Conservation (phyloP, 2,113 vertebrate genomes). For the Crotalus horridus region DNA sequence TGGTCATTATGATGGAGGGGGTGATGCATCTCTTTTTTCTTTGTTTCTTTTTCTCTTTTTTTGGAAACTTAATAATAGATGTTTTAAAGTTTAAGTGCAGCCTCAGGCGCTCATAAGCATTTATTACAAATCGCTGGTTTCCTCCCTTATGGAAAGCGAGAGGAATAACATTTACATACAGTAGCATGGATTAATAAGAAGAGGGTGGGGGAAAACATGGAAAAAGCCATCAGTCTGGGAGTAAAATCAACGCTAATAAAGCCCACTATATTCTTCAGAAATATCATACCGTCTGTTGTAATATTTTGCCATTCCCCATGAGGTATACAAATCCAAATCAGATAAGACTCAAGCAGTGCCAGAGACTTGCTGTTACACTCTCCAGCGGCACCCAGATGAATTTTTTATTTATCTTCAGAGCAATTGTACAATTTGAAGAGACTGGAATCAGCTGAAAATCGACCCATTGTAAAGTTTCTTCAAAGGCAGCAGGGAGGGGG, state of each 20-base stretch:
- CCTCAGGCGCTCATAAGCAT: slow-evolving; percentile 90
- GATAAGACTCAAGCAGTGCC: slow-evolving; percentile 82
- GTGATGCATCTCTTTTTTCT: slow-evolving; percentile 1
- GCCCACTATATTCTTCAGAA: slow-evolving; percentile 85
- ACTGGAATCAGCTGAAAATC: slow-evolving; percentile 71
- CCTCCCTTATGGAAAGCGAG: slow-evolving; percentile 78
- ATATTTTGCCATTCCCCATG: slow-evolving; percentile 84
- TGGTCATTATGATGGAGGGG: slow-evolving; percentile 79
- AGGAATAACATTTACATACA: slow-evolving; percentile 92
- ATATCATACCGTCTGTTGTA: slow-evolving; percentile 87
- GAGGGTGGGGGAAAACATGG: slow-evolving; percentile 65
- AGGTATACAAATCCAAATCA: slow-evolving; percentile 87
- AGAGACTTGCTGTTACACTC: slow-evolving; percentile 81
- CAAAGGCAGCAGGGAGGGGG: slow-evolving; percentile 44
- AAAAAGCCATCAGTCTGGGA: slow-evolving; percentile 84
- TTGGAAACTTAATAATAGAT: slow-evolving; percentile 97
- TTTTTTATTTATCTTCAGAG: slow-evolving; percentile 86
- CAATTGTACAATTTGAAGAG: slow-evolving; percentile 71
- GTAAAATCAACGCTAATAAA: slow-evolving; percentile 79
- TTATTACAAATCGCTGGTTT: slow-evolving; percentile 93
- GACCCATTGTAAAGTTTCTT: slow-evolving; percentile 72
- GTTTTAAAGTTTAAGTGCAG: slow-evolving; percentile 99
- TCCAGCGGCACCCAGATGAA: slow-evolving; percentile 77
- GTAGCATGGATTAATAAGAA: slow-evolving; percentile 85
- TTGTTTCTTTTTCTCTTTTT: slow-evolving; percentile 51